Evolutionary conservation across 2,888 invertebrate species (phyloP).

Genomic region (Cataglyphis livida): DNA sequence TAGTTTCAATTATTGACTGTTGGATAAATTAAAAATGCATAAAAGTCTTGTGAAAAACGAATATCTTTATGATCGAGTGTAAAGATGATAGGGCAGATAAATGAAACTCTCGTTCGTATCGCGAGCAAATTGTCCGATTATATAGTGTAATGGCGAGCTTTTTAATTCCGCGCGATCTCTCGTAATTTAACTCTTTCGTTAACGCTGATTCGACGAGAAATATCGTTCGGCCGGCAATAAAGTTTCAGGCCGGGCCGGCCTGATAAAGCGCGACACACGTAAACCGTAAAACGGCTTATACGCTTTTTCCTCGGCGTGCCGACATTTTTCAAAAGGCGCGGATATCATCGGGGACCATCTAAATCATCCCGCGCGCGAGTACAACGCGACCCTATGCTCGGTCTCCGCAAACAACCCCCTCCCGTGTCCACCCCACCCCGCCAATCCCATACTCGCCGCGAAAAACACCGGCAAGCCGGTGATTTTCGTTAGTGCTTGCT

Average conservation of each 20-base stretch:
- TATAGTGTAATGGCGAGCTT: slow-evolving; percentile 37
- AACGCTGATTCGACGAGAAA: slow-evolving; percentile 74
- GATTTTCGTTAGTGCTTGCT: slow-evolving; percentile 79
- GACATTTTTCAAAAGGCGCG: slow-evolving; percentile 76
- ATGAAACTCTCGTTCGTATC: slow-evolving; percentile 18
- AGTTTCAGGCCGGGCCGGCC: slow-evolving; percentile 57
- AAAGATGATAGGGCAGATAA: slow-evolving; percentile 20
- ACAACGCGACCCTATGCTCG: slow-evolving; percentile 73
- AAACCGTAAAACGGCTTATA: slow-evolving; percentile 65
- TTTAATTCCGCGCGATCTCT: slow-evolving; percentile 61
- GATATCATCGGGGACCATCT: slow-evolving; percentile 76
- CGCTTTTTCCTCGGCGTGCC: slow-evolving; percentile 69
- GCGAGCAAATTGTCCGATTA: slow-evolving; percentile 41
- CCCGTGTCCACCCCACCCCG: slow-evolving; percentile 39
- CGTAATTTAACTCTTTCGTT: slow-evolving; percentile 62
- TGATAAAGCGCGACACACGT: slow-evolving; percentile 69
- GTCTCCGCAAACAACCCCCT: slow-evolving; percentile 70
- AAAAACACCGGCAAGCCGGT: slow-evolving; percentile 69
- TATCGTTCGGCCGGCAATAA: slow-evolving; percentile 71
- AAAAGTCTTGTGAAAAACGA: neutral
- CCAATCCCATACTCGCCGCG: slow-evolving; percentile 42
- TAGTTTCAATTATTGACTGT: neutral
- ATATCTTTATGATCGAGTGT: neutral
- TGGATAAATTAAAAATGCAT: neutral
- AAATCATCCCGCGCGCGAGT: slow-evolving; percentile 72